These are phyloP conservation scores for Mastacembelus armatus DNA, from an alignment of 2,797 vertebrate genomes.

Conservation along the genomic window DNA sequence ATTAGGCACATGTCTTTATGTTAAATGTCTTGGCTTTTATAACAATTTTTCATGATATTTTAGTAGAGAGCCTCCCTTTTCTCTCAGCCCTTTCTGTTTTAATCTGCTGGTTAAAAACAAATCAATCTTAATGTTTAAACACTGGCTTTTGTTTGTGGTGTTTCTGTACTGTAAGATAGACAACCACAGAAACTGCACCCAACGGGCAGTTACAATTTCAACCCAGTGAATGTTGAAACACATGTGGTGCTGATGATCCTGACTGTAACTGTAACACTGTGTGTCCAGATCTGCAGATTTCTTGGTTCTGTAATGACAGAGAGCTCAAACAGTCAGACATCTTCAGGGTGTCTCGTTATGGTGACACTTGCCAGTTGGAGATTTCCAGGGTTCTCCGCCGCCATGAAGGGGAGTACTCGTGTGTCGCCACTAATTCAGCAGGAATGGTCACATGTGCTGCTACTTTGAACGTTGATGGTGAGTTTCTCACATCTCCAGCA, in stretches of 20 bases:
- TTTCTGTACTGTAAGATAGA: too few relatives aligned
- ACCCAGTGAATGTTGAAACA: too few relatives aligned
- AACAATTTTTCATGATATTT: not conserved
- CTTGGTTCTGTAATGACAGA: slow-evolving; percentile 91
- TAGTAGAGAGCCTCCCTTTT: not conserved
- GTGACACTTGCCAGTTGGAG: slow-evolving; percentile 91
- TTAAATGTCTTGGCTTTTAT: not conserved
- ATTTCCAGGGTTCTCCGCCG: slow-evolving; percentile 87
- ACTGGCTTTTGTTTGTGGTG: too few relatives aligned
- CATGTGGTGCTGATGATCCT: not conserved
- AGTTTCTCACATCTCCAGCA: slow-evolving; percentile 57
- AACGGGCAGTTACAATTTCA: too few relatives aligned
- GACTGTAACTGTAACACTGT: not conserved
- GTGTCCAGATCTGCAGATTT: slow-evolving; percentile 80
- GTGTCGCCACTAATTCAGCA: slow-evolving; percentile 88
- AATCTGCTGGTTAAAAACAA: not conserved
- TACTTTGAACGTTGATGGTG: slow-evolving; percentile 90
- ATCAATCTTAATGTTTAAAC: not conserved
- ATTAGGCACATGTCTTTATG: not conserved
- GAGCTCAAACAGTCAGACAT: slow-evolving; percentile 91
- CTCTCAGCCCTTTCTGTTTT: not conserved
- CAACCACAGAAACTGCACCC: too few relatives aligned
- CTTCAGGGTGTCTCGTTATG: slow-evolving; percentile 92
- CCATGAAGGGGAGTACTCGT: slow-evolving; percentile 91
- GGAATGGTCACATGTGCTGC: slow-evolving; percentile 93